Percentiles rank a stretch among this genome's conserved stretches.
Conservation (phyloP, 2,113 vertebrate species). For the Cairina moschata region DNA sequence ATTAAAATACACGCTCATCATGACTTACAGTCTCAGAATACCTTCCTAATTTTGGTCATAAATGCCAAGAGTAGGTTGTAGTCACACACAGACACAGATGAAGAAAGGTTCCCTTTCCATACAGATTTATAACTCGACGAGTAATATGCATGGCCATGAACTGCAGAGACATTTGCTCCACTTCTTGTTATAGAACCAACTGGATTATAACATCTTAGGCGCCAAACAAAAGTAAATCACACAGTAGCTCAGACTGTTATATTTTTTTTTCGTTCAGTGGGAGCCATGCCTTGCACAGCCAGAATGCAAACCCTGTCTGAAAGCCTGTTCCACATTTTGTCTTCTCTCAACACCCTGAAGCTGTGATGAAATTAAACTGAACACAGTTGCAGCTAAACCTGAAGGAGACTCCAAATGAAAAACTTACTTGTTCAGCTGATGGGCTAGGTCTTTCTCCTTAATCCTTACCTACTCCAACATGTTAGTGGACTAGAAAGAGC, state of each 20-base stretch:
- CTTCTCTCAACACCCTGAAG: neutral
- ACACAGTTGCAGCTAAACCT: neutral
- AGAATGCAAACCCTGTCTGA: neutral
- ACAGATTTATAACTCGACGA: neutral
- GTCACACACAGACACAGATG: neutral
- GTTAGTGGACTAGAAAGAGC: neutral
- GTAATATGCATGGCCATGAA: neutral
- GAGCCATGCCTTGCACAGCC: neutral
- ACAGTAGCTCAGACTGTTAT: neutral
- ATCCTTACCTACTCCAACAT: neutral
- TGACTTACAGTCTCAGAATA: neutral
- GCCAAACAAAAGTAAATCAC: neutral
- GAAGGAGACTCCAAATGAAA: neutral
- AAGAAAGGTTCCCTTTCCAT: neutral
- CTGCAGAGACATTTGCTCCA: neutral
- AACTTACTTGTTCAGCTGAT: neutral
- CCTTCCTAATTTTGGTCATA: slow-evolving; percentile 41
- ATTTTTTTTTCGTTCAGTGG: neutral
- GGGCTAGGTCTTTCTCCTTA: neutral
- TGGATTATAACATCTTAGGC: neutral
- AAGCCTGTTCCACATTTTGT: neutral
- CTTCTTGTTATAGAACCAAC: neutral
- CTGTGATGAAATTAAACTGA: neutral
- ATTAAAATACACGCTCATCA: slow-evolving; percentile 6
- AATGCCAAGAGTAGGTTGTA: neutral